phyloP scores from a whole-genome alignment of 2,888 invertebrate species.

The Smittia sp. region DNA sequence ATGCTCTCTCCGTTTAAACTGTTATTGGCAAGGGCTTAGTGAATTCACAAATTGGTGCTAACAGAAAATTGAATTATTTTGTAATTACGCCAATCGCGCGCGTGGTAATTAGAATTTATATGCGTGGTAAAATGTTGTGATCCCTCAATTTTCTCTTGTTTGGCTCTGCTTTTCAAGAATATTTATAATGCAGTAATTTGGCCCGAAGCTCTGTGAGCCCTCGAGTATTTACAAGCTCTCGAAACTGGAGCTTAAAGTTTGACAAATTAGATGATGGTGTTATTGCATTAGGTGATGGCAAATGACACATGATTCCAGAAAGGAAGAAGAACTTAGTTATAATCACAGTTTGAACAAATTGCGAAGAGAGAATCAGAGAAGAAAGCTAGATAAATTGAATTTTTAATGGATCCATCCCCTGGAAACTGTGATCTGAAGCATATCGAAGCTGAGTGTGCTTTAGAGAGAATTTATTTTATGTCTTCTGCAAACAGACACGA shows the following conservation, averaged over 20 bases:
- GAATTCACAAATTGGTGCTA: conserved; percentile 35
- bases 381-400: conserved; percentile 41
- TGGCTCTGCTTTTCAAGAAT: too few relatives aligned
- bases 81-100: not conserved
- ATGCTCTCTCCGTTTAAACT: conserved; percentile 18
- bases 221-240: too few relatives aligned
- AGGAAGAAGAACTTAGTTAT: conserved; percentile 26
- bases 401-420: conserved; percentile 33
- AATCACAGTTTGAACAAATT: conserved; percentile 34
- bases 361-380: not conserved
- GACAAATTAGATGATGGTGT: conserved; percentile 17
- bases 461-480: conserved; percentile 28
- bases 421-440: conserved; percentile 34
- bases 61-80: conserved; percentile 3
- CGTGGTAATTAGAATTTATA: not conserved
- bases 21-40: not conserved
- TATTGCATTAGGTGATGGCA: too few relatives aligned
- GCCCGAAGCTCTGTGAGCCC: too few relatives aligned
- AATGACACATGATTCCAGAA: conserved; percentile 22
- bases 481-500: conserved; percentile 30
- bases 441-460: conserved; percentile 25
- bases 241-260: not conserved
- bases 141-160: too few relatives aligned
- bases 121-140: too few relatives aligned
- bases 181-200: too few relatives aligned